A percentile compares a stretch with the other conserved stretches of the same genome.
Evolutionary conservation across 64 coral and sea anemone species (phyloP).

Genomic region (Pocillopora damicornis): DNA sequence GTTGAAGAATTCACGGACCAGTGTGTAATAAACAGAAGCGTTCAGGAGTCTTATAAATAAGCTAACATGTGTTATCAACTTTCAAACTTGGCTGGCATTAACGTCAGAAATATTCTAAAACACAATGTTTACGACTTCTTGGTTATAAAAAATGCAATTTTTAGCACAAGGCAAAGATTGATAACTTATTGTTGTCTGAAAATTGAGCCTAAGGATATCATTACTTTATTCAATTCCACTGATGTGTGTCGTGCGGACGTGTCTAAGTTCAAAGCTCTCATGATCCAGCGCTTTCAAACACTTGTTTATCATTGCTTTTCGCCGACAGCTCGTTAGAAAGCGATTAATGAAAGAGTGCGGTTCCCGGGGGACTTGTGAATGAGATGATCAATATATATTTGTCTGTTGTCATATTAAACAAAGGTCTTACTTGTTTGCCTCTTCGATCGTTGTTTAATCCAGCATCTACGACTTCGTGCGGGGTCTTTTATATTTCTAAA

Average conservation of each 20-base stretch:
- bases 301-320: not conserved
- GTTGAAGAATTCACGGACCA: too few relatives aligned
- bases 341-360: not conserved
- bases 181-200: not conserved
- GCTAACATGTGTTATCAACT: too few relatives aligned
- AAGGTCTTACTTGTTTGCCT: not conserved
- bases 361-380: conserved; percentile 4
- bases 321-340: conserved; percentile 8
- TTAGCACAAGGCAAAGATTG: not conserved
- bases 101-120: too few relatives aligned
- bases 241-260: not conserved
- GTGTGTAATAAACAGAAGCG: too few relatives aligned
- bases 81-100: too few relatives aligned
- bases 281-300: conserved; percentile 8
- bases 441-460: not conserved
- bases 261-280: not conserved
- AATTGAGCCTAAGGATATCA: not conserved
- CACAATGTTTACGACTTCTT: not conserved
- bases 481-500: not conserved
- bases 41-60: too few relatives aligned
- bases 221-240: not conserved
- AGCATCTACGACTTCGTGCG: not conserved
- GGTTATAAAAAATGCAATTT: not conserved
- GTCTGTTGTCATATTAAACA: conserved; percentile 1
- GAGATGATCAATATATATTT: not conserved